These are phyloP conservation scores for Pseudococcus jackbeardsleyi DNA, from an alignment of 2,888 invertebrate species.

Conservation along the genomic window DNA sequence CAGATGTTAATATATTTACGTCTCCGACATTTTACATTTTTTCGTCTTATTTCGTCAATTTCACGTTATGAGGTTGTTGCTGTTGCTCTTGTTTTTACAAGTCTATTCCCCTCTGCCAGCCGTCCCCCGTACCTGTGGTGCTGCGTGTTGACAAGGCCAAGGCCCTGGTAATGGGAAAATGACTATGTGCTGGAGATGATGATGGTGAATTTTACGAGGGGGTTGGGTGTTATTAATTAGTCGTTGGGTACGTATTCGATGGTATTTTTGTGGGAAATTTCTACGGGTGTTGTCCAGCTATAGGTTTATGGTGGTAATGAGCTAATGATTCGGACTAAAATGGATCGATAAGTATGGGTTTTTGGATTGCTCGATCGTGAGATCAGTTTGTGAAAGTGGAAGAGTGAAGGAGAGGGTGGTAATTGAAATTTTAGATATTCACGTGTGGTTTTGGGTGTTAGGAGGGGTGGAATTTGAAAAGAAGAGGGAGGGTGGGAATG, in stretches of 20 bases:
- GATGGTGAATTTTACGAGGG: neutral
- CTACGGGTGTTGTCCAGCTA: neutral
- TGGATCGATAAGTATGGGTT: neutral
- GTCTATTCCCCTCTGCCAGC: neutral
- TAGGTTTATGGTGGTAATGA: neutral
- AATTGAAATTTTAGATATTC: no score
- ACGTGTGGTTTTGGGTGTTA: no score
- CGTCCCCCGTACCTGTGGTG: neutral
- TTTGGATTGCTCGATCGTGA: neutral
- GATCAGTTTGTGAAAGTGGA: neutral
- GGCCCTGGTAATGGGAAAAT: slow-evolving; percentile 21
- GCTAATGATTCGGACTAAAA: neutral
- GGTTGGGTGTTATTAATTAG: neutral
- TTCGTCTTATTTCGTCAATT: slow-evolving; percentile 51
- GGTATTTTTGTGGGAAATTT: slow-evolving; percentile 11
- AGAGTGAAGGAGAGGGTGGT: no score
- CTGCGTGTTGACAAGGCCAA: neutral
- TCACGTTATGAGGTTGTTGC: slow-evolving; percentile 1
- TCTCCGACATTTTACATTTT: slow-evolving; percentile 47
- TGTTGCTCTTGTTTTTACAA: slow-evolving; percentile 40
- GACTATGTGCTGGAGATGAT: neutral
- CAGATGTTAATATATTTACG: slow-evolving; percentile 58
- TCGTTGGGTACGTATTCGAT: neutral
- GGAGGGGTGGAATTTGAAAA: no score
- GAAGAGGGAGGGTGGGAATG: no score